Conservation (phyloP, 2,113 vertebrate genomes). For the Eptesicus fuscus region DNA sequence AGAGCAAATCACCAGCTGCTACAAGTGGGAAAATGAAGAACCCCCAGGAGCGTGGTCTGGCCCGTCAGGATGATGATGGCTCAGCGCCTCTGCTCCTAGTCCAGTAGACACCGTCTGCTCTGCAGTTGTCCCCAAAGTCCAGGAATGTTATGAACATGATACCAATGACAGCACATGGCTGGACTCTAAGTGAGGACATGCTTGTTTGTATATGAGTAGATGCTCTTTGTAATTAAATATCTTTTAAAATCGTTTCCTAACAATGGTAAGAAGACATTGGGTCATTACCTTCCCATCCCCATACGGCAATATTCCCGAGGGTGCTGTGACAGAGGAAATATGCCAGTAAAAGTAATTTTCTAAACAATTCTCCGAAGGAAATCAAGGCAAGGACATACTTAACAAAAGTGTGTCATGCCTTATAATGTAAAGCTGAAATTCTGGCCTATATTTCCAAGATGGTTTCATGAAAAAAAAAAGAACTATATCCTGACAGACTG, state of each 20-base stretch:
- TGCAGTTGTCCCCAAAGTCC: background rate
- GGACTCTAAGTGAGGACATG: background rate
- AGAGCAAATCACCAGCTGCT: constrained; percentile 27
- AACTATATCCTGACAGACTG: background rate
- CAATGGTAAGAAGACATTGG: constrained; percentile 30
- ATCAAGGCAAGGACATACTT: constrained; percentile 8
- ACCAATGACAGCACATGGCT: background rate
- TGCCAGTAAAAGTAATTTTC: constrained; percentile 54
- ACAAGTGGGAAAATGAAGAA: constrained; percentile 31
- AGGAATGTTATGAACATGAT: background rate
- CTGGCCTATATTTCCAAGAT: constrained; percentile 54
- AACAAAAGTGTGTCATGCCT: constrained; percentile 35
- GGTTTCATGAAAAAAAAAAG: background rate
- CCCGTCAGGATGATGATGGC: background rate
- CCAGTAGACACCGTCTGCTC: background rate
- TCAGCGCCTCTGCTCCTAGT: background rate
- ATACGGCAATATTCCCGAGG: background rate
- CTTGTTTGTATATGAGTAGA: background rate
- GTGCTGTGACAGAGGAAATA: constrained; percentile 35
- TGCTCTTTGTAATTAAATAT: constrained; percentile 41
- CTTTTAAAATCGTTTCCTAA: constrained; percentile 30
- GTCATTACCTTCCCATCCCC: constrained; percentile 41
- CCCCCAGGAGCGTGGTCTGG: background rate
- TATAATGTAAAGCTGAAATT: constrained; percentile 17
- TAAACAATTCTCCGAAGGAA: constrained; percentile 56